Evolutionary conservation across 1,140 invertebrate genomes (phyloP).

Genomic region (Hyphantria cunea): DNA sequence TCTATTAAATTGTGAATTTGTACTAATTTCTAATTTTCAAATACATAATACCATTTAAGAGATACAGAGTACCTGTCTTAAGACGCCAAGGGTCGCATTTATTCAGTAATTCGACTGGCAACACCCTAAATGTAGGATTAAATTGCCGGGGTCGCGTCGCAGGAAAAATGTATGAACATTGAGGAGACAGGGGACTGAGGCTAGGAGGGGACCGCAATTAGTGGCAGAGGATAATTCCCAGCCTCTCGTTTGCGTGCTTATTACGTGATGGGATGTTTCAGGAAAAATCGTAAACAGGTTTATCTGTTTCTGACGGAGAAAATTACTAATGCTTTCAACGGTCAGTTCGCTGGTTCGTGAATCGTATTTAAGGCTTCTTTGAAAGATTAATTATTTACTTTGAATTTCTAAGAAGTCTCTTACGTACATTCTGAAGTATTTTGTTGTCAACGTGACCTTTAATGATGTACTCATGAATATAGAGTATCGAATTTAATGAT

Average conservation of each 20-base stretch:
- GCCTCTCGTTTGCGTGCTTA: conserved; percentile 30
- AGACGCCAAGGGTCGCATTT: conserved; percentile 27
- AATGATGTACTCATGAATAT: no score
- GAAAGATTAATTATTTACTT: no score
- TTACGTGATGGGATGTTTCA: conserved; percentile 18
- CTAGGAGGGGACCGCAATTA: conserved; percentile 29
- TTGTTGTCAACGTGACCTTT: no score
- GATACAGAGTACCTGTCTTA: conserved; percentile 29
- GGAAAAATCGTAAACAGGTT: conserved; percentile 17
- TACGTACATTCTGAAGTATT: no score
- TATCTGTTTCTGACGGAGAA: conserved; percentile 5
- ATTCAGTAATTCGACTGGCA: conserved; percentile 26
- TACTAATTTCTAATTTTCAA: conserved; percentile 19
- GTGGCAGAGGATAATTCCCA: conserved; percentile 27
- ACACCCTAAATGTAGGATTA: conserved; percentile 42
- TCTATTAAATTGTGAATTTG: conserved; percentile 14
- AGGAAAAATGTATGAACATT: conserved; percentile 40
- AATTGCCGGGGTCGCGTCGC: conserved; percentile 36
- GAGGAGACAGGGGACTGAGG: conserved; percentile 25
- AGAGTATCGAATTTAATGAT: no score
- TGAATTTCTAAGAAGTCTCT: no score
- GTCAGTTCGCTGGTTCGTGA: background rate
- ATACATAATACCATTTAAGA: conserved; percentile 25
- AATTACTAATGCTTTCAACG: background rate
- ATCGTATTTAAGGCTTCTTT: no score